These are phyloP conservation scores for Coregonus clupeaformis DNA, from an alignment of 2,113 vertebrate species.

Conservation along the genomic window DNA sequence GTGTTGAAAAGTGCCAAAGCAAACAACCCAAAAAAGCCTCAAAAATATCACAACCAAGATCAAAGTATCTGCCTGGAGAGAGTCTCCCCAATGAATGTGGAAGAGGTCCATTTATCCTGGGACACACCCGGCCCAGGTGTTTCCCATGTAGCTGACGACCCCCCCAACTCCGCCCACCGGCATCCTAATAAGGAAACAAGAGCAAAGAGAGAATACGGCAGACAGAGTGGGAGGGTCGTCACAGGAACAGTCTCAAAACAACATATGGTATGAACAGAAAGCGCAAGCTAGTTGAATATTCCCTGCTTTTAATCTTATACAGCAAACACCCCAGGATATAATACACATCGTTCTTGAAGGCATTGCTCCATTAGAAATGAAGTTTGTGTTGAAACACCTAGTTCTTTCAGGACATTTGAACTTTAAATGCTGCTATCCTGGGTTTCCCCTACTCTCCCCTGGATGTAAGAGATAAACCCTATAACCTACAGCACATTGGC, in stretches of 20 bases:
- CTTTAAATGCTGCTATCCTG: constrained; percentile 22
- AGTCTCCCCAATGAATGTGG: too few species aligned
- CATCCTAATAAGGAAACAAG: too few species aligned
- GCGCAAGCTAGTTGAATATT: constrained; percentile 35
- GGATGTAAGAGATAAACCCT: constrained; percentile 18
- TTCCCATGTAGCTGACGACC: too few species aligned
- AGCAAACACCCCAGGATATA: constrained; percentile 35
- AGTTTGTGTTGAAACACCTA: constrained; percentile 28
- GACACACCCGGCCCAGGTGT: too few species aligned
- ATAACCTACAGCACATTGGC: constrained; percentile 9
- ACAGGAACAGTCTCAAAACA: constrained; percentile 32
- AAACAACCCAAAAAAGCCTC: too few species aligned
- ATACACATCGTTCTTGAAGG: constrained; percentile 42
- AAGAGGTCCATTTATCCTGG: too few species aligned
- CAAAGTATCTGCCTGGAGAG: too few species aligned
- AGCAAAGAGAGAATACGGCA: too few species aligned
- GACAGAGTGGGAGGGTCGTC: too few species aligned
- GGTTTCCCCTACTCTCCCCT: constrained; percentile 21
- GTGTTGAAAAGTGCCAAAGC: too few species aligned
- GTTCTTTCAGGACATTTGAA: constrained; percentile 25
- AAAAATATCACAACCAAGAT: too few species aligned
- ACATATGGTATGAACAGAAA: constrained; percentile 45
- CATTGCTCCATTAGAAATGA: constrained; percentile 14
- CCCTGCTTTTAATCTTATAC: constrained; percentile 35
- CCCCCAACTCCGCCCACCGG: too few species aligned